Conservation (phyloP, 2,888 invertebrate genomes). For the Orthonevra nobilis region DNA sequence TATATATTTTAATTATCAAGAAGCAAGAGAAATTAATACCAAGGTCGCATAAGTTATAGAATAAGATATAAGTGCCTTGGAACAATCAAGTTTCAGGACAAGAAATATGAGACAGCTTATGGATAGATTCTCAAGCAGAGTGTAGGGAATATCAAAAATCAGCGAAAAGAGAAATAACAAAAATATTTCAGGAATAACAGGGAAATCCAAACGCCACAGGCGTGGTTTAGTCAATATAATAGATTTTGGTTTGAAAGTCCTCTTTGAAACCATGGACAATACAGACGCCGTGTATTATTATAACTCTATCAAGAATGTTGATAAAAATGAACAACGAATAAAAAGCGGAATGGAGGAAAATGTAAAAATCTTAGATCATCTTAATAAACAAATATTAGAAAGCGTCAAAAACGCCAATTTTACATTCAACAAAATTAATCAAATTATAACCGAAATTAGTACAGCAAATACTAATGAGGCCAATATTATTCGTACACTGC, state of each 20-base stretch:
- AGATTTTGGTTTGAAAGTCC: constrained; percentile 24
- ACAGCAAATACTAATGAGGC: neutral
- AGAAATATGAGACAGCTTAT: no score
- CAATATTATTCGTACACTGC: no score
- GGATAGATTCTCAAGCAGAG: neutral
- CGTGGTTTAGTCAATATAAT: constrained; percentile 4
- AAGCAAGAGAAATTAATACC: neutral
- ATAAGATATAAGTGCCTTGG: no score
- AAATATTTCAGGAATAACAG: constrained; percentile 21
- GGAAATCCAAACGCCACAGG: neutral
- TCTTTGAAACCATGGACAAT: constrained; percentile 33
- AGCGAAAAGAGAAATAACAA: neutral
- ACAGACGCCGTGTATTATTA: constrained; percentile 26
- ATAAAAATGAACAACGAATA: constrained; percentile 31
- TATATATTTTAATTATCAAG: neutral
- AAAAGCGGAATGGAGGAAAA: constrained; percentile 32
- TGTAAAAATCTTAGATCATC: no score
- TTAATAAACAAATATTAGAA: no score
- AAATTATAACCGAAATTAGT: neutral
- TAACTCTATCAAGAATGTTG: neutral
- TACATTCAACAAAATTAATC: no score
- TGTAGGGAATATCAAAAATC: constrained; percentile 5
- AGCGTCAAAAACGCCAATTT: no score
- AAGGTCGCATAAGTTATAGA: constrained; percentile 1
- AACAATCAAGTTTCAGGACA: no score